Evolutionary conservation across 2,888 invertebrate species (phyloP).

Genomic region (Aleiodes leptofemur): DNA sequence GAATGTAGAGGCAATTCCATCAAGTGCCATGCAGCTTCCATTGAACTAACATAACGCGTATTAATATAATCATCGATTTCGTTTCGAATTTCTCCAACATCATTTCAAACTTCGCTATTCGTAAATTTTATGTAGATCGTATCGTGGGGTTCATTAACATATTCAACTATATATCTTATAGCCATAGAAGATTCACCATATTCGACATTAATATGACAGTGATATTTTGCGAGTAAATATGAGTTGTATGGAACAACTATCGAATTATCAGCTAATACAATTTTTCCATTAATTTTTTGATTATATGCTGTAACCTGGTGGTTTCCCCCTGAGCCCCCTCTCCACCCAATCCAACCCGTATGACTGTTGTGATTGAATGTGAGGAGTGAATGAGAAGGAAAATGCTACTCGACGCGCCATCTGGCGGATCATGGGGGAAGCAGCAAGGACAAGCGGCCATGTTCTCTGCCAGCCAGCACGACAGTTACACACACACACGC

Average conservation of each 20-base stretch:
- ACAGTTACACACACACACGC: no score
- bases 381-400: no score
- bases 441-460: no score
- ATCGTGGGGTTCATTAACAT: no score
- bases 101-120: no score
- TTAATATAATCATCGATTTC: conserved; percentile 2
- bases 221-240: not conserved
- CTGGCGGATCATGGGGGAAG: no score
- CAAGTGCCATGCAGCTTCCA: not conserved
- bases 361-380: no score
- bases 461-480: no score
- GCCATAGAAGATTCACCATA: not conserved
- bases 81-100: not conserved
- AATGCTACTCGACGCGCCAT: no score
- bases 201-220: not conserved
- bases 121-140: no score
- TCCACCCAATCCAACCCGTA: no score
- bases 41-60: not conserved
- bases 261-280: not conserved
- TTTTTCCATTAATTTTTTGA: not conserved
- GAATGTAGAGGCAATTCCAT: not conserved
- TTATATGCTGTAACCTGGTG: not conserved
- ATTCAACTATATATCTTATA: not conserved
- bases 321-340: no score
- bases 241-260: not conserved